Evolutionary conservation across 2,888 invertebrate species (phyloP), one percentile per base, ranked within the genome.

Genomic region (Diarsia brunnea): DNA sequence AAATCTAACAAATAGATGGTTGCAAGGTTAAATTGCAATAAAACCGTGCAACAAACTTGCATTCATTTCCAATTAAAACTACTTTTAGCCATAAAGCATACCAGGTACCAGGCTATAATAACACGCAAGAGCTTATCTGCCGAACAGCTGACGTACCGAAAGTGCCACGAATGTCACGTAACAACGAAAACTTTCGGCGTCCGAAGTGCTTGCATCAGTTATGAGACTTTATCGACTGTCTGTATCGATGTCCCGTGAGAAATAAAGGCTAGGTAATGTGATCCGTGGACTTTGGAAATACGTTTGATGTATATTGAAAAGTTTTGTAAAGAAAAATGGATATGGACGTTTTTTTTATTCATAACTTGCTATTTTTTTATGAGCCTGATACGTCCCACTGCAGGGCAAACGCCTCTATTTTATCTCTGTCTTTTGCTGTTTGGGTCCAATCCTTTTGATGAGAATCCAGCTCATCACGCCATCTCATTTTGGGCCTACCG

Each of bases 91-190:
- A 21, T 31, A 64, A 75, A 64, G 38, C 47, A 65, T 66, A 16
- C 63, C 43, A 43, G 71, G 73, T 87, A 88, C 89, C 78, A 87
- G 86, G 86, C 76, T 51, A 31, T 45, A 5, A 89, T 85, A 85
- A 85, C 87, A 83, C 60, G 73, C 65, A 79, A 75, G 77, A 87
- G 83, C 75, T 85, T 86, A 86, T 85, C 79, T 82, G 79, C 38
- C 68, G 58, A 77, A 78, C 82, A 77, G 65, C 78, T 78, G 84
- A 75, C 78, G 77, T 77, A 31, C 75, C 47, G 61, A 77, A 82
- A 80, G 49, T 76, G 69, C 83, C 69, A 69, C 75, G 69, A 74
- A 78, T 75, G 60, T 53, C 77, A 73, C 69, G 72, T 73, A 69
- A 75, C 85, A 71, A 81, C 75, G 71, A 72, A 80, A 78, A 72